phyloP scores from a whole-genome alignment of 2,888 invertebrate genomes.

The Amphiduros pacificus region DNA sequence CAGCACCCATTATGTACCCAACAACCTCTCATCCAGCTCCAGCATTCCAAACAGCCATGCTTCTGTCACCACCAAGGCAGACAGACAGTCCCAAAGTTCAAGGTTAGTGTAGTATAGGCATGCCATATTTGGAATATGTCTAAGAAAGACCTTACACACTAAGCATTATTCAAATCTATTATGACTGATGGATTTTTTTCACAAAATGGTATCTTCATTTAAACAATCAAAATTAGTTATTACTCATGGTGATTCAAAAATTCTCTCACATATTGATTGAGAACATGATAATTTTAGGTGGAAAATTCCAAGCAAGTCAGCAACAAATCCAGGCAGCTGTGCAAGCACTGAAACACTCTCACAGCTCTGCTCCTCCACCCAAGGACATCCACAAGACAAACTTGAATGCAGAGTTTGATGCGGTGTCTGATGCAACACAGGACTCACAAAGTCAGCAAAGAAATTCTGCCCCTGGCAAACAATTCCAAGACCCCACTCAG shows the following conservation, averaged over 20 bases:
- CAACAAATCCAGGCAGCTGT: not conserved
- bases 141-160: no score
- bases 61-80: slow-evolving; percentile 13
- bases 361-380: no score
- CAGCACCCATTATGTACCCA: no score
- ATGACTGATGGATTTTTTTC: not conserved
- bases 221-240: not conserved
- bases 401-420: no score
- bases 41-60: not conserved
- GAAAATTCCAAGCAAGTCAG: not conserved
- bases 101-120: not conserved
- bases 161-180: no score
- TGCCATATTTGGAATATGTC: no score
- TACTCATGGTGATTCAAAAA: not conserved
- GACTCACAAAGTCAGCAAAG: no score
- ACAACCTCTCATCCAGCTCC: no score
- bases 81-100: slow-evolving; percentile 7
- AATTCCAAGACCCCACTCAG: no score
- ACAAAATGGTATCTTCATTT: not conserved
- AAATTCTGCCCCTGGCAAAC: no score
- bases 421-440: no score
- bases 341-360: not conserved
- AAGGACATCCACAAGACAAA: no score
- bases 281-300: not conserved
- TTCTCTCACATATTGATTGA: not conserved